These are phyloP conservation scores for Aptenodytes patagonicus DNA, from an alignment of 2,113 vertebrate species.

Conservation along the genomic window DNA sequence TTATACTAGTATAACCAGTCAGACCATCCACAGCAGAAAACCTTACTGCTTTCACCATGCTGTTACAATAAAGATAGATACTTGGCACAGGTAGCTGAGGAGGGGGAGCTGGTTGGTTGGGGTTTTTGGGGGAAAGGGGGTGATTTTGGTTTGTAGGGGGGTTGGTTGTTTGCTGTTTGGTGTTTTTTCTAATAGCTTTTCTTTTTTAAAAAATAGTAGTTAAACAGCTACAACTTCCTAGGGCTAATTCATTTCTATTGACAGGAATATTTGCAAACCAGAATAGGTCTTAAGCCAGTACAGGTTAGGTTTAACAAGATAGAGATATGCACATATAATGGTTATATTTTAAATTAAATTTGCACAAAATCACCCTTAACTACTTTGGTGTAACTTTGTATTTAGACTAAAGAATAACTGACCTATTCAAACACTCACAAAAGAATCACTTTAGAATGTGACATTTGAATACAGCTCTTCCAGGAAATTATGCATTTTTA, in stretches of 20 bases:
- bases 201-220: neutral
- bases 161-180: accelerated
- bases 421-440: neutral
- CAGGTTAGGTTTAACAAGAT: neutral
- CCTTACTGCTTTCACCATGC: no score
- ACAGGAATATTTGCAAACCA: neutral
- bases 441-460: neutral
- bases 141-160: neutral
- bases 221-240: neutral
- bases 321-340: no score
- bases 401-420: neutral
- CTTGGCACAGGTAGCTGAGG: no score
- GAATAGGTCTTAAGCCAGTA: neutral
- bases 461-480: neutral
- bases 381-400: neutral
- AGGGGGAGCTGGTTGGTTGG: neutral
- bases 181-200: neutral
- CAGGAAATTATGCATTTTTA: neutral
- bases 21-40: no score
- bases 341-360: neutral
- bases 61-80: no score
- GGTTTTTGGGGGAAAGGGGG: accelerated
- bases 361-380: neutral
- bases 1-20: no score
- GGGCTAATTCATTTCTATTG: neutral